Base-by-base conservation (phyloP, 1,140 invertebrate genomes). In the Hermetia illucens region DNA sequence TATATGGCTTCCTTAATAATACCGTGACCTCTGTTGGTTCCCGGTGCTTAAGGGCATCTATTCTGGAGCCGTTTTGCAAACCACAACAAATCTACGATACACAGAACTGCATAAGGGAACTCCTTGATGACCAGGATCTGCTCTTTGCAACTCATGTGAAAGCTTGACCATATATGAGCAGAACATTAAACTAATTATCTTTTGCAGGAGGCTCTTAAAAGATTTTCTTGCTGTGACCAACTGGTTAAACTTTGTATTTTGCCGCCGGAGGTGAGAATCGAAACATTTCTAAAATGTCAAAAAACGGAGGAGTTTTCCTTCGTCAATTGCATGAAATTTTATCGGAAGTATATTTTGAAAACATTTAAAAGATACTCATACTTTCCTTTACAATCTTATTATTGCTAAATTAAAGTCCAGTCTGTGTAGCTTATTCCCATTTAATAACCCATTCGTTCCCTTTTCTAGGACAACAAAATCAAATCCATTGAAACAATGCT, bases 31-130 rank as follows among this genome's bases (percentile, higher is more conserved):
- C 66, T 31, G 75, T 81, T 27, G 91, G 91, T 4, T 64, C 74
- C 20, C 62, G 85, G 40, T 63, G 81, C 2, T 64, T 96, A 5
- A 62, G 89, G 38, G 77, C 83, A 1, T 75, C 75, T 18, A 77
- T 93, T 40, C 62, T 93, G n/a, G 85, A 92, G 54, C 87, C 87
- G 1, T 70, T 76, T 5, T 76, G 68, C 52, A 69, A 79, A 41
- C 44, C 68, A 40, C 48, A 68, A 5, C 65, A 75, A 1, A 87
- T 92, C 36, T 60, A 70, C 40, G 61, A 70, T 4, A 65, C 86
- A 30, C 68, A 82, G 31, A 69, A 81, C 46, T 77, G 77, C 37
- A 72, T 93, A 1, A 62, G 73, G 39, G 85, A 90, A 60, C 59
- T 94, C 2, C 71, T 80, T 13, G 64, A 73, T 25, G 71, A 74